Evolutionary conservation across 2,888 invertebrate species (phyloP).

Genomic region (Mantis religiosa): DNA sequence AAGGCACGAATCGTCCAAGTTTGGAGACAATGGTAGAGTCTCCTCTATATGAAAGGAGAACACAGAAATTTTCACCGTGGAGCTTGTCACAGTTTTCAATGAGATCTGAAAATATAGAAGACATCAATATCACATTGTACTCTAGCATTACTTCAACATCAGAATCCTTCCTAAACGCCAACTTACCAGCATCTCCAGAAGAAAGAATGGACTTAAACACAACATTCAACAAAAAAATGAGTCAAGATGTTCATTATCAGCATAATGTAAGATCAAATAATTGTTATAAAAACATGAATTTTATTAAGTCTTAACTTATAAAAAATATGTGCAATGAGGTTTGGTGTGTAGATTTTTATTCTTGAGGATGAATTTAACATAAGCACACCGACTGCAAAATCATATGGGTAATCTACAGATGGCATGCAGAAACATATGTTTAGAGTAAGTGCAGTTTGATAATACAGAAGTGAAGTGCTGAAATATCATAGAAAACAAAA

Average conservation of each 20-base stretch:
- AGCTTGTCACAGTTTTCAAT: neutral
- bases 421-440: no score
- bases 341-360: no score
- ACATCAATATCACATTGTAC: neutral
- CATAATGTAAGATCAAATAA: neutral
- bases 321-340: no score
- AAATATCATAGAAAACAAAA: no score
- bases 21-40: slow-evolving; percentile 47
- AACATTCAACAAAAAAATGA: neutral
- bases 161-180: neutral
- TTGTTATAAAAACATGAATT: neutral
- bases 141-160: neutral
- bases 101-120: slow-evolving; percentile 10
- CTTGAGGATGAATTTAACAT: no score
- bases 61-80: neutral
- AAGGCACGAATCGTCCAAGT: slow-evolving; percentile 54
- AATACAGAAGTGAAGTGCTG: no score
- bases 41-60: slow-evolving; percentile 4
- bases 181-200: neutral
- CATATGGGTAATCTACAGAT: no score
- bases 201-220: neutral
- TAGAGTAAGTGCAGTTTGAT: no score
- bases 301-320: no score
- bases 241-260: neutral
- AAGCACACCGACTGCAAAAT: no score